Conservation (phyloP, 2,797 vertebrate genomes). For the Mormyrus hasselquistii region DNA sequence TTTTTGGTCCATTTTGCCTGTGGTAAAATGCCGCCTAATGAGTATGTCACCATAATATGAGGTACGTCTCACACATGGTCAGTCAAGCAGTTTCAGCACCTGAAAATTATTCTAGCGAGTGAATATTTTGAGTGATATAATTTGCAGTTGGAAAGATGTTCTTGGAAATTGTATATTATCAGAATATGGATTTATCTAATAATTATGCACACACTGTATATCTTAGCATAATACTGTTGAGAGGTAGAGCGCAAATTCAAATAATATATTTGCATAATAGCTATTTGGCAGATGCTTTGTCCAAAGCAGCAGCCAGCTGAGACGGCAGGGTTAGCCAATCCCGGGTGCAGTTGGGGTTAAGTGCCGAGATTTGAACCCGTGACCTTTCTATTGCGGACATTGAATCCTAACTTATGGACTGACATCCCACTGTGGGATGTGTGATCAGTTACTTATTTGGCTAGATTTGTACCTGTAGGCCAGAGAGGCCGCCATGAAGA, state of each 20-base stretch:
- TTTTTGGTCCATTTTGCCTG: background rate
- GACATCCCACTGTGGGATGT: background rate
- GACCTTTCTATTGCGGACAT: background rate
- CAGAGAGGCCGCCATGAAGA: background rate
- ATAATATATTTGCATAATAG: background rate
- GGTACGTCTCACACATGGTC: background rate
- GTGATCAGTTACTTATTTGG: background rate
- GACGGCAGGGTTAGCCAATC: background rate
- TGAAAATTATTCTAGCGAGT: background rate
- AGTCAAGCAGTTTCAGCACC: background rate
- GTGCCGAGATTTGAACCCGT: background rate
- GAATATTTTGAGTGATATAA: background rate
- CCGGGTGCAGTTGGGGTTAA: background rate
- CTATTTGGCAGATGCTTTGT: background rate
- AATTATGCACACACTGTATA: background rate
- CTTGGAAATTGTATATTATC: background rate
- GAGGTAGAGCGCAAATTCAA: background rate
- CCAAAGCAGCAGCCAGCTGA: background rate
- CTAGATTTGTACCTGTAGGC: background rate
- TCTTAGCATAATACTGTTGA: background rate
- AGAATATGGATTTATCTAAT: background rate
- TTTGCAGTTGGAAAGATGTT: background rate
- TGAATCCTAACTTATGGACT: background rate
- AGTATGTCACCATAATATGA: background rate
- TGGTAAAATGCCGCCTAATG: background rate